Percentiles rank a stretch among this genome's conserved stretches.
These are phyloP conservation scores for Hylaeus volcanicus DNA, from an alignment of 1,140 invertebrate species.

Conservation along the genomic window DNA sequence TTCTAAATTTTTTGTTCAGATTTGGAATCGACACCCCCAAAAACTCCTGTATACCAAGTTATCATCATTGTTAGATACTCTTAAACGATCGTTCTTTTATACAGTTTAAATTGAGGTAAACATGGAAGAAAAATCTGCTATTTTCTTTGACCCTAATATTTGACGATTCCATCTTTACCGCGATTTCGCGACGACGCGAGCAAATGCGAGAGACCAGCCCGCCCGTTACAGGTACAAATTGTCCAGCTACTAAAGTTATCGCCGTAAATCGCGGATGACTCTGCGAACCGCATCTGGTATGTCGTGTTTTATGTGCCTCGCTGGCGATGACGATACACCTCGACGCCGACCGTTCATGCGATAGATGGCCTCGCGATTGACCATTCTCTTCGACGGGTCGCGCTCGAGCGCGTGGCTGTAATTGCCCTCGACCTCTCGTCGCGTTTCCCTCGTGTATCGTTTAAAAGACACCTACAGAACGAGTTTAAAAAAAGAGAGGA, in stretches of 20 bases:
- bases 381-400: constrained; percentile 6
- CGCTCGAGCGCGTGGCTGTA: constrained; percentile 14
- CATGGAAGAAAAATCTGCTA: too few species aligned
- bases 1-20: too few species aligned
- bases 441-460: too few species aligned
- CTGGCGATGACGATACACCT: constrained; percentile 13
- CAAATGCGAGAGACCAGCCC: constrained; percentile 35
- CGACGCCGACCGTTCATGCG: background rate
- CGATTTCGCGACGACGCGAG: constrained; percentile 14
- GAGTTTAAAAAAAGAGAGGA: too few species aligned
- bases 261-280: constrained; percentile 74
- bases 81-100: too few species aligned
- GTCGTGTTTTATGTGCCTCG: constrained; percentile 46
- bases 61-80: too few species aligned
- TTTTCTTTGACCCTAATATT: too few species aligned
- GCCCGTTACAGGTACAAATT: constrained; percentile 73
- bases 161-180: too few species aligned
- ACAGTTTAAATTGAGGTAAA: too few species aligned
- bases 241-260: constrained; percentile 73
- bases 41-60: too few species aligned
- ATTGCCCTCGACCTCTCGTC: background rate
- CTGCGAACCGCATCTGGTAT: constrained; percentile 70
- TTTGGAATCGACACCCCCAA: too few species aligned
- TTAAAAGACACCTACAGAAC: too few species aligned
- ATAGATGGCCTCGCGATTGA: constrained; percentile 21